phyloP scores from a whole-genome alignment of 1,140 invertebrate genomes.

The Papilio polyxenes region DNA sequence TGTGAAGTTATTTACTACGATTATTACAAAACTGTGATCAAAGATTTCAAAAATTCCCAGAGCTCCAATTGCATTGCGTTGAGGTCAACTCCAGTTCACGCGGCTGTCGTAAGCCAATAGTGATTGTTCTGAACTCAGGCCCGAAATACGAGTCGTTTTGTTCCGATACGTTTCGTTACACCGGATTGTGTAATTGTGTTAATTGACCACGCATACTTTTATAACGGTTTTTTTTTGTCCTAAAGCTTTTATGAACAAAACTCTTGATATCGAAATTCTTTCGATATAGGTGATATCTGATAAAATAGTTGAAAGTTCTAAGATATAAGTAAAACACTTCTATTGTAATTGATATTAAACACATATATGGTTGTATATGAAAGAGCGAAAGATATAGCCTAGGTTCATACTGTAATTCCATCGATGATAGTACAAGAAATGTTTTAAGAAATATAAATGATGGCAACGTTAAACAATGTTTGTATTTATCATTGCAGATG shows the following conservation, averaged over 20 bases:
- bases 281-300: neutral
- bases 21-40: slow-evolving; percentile 12
- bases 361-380: neutral
- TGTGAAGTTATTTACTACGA: neutral
- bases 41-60: slow-evolving; percentile 24
- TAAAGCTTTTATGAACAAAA: neutral
- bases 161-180: slow-evolving; percentile 31
- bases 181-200: slow-evolving; percentile 33
- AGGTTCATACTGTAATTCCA: neutral
- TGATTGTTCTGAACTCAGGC: slow-evolving; percentile 11
- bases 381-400: too few relatives aligned
- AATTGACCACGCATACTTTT: slow-evolving; percentile 25
- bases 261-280: neutral
- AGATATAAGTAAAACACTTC: neutral
- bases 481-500: slow-evolving; percentile 57
- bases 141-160: slow-evolving; percentile 20
- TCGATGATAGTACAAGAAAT: too few relatives aligned
- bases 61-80: slow-evolving; percentile 24
- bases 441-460: neutral
- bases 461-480: neutral
- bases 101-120: slow-evolving; percentile 14
- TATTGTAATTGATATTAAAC: neutral
- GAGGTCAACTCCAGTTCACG: slow-evolving; percentile 28
- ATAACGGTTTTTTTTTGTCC: neutral
- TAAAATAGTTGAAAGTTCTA: neutral